Percentiles rank a stretch among this genome's conserved stretches.
phyloP scores from a whole-genome alignment of 2,888 invertebrate genomes.

The Tiliacea citrago region DNA sequence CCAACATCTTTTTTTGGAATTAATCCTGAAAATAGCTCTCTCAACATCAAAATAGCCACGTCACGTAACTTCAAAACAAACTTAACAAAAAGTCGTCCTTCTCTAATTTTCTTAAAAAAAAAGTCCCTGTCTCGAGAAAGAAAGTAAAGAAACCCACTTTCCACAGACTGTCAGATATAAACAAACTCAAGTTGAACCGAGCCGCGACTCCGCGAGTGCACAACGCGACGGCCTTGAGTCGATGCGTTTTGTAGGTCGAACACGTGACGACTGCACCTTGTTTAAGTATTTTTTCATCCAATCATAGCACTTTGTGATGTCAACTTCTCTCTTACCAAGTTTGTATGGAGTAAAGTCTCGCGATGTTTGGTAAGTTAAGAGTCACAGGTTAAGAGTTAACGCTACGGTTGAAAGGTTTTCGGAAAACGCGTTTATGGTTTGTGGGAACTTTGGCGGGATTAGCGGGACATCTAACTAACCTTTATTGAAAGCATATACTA shows the following conservation, averaged over 20 bases:
- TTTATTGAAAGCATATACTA: not conserved
- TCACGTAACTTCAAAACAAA: not conserved
- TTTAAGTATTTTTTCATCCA: conserved; percentile 11
- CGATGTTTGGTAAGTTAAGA: not conserved
- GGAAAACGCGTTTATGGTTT: not conserved
- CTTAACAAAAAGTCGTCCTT: not conserved
- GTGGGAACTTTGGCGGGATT: not conserved
- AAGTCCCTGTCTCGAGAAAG: not conserved
- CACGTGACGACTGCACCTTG: conserved; percentile 39
- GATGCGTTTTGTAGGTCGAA: conserved; percentile 45
- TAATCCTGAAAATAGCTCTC: not conserved
- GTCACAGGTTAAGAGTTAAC: not conserved
- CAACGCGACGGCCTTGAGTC: conserved; percentile 45
- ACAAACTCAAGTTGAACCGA: conserved; percentile 35
- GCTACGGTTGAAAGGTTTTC: not conserved
- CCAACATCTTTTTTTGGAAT: not conserved
- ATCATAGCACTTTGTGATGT: conserved; percentile 12
- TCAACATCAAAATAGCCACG: not conserved
- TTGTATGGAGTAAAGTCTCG: not conserved
- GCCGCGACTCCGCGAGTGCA: not conserved
- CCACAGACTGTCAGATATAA: conserved; percentile 44
- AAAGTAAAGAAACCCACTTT: conserved; percentile 16
- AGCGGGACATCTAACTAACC: not conserved
- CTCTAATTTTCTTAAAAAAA: not conserved
- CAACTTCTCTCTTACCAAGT: not conserved